phyloP scores from a whole-genome alignment of 2,888 invertebrate genomes.

The Idaea straminata region DNA sequence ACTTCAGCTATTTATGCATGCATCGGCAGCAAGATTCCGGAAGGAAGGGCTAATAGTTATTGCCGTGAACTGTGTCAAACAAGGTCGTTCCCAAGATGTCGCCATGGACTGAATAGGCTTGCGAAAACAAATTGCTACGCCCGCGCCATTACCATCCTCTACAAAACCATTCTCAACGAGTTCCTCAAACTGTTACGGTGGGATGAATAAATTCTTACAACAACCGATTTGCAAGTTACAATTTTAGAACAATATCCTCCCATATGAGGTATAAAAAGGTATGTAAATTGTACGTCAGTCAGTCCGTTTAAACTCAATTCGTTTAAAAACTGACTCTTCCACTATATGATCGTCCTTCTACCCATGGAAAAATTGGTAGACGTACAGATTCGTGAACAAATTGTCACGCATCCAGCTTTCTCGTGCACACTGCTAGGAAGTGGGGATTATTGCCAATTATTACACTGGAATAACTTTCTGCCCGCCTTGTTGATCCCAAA shows the following conservation, averaged over 20 bases:
- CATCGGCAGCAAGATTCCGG: not conserved
- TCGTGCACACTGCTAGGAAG: no score
- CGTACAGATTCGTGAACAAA: no score
- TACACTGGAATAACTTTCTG: no score
- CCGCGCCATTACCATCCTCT: not conserved
- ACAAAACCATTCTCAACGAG: not conserved
- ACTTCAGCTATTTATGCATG: not conserved
- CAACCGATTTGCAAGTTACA: not conserved
- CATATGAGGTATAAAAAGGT: no score
- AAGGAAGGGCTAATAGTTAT: not conserved
- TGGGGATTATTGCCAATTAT: no score
- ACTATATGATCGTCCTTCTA: no score
- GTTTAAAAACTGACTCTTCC: no score
- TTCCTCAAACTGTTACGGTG: not conserved
- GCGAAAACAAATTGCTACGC: not conserved
- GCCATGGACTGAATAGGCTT: not conserved
- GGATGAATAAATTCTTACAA: not conserved
- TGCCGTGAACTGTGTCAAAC: not conserved
- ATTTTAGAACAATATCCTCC: not conserved
- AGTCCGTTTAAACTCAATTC: no score
- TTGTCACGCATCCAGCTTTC: no score
- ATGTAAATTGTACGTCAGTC: no score
- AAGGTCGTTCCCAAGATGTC: slow-evolving; percentile 1
- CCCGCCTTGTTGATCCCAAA: no score
- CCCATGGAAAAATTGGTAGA: no score